Percentiles rank a stretch among this genome's conserved stretches.
These are phyloP conservation scores for Macropodus opercularis DNA, from an alignment of 2,797 vertebrate species.

Conservation along the genomic window DNA sequence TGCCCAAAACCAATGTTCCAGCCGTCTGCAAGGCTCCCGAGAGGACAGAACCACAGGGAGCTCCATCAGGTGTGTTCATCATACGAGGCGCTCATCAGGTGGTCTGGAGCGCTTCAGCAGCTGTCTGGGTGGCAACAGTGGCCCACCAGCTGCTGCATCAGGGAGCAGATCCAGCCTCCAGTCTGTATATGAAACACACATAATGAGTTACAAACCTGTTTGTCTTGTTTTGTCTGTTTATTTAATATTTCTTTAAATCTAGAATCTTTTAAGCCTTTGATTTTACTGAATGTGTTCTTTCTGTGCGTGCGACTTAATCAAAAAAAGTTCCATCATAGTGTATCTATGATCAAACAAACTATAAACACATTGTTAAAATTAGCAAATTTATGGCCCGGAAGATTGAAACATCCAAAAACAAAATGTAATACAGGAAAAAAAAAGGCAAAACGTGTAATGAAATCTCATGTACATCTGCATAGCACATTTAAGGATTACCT, in stretches of 20 bases:
- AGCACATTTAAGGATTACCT: slow-evolving; percentile 73
- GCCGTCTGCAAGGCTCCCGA: slow-evolving; percentile 45
- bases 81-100: slow-evolving; percentile 47
- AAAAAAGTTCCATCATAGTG: background rate
- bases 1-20: slow-evolving; percentile 48
- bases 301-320: no score
- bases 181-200: background rate
- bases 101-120: slow-evolving; percentile 35
- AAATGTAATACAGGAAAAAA: slow-evolving; percentile 26
- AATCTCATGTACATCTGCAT: slow-evolving; percentile 69
- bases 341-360: slow-evolving; percentile 16
- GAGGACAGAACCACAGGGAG: slow-evolving; percentile 39
- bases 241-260: background rate
- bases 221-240: no score
- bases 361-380: slow-evolving; percentile 16
- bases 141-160: slow-evolving; percentile 41
- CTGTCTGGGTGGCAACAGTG: slow-evolving; percentile 65
- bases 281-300: background rate
- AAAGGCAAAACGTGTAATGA: slow-evolving; percentile 28
- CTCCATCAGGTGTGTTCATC: slow-evolving; percentile 61
- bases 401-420: slow-evolving; percentile 16
- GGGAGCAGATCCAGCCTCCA: slow-evolving; percentile 2
- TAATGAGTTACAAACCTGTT: background rate
- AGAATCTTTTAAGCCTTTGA: background rate
- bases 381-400: slow-evolving; percentile 3